Evolutionary conservation across 2,113 vertebrate species (phyloP).

Genomic region (Empidonax alnorum): DNA sequence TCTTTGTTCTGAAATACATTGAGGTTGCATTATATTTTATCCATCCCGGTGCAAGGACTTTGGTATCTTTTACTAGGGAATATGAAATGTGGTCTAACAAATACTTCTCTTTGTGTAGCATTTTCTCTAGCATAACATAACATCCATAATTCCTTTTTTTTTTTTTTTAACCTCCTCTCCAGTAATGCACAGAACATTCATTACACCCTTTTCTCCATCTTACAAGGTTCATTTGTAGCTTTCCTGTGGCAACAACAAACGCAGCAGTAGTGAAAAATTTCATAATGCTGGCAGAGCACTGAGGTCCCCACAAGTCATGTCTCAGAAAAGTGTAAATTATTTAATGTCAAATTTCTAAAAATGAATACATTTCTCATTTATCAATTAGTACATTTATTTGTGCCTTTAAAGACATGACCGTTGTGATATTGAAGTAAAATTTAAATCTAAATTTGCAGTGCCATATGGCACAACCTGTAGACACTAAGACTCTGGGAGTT

Average conservation of each 20-base stretch:
- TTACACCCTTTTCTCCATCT: not conserved
- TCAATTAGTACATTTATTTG: not conserved
- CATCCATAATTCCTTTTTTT: not conserved
- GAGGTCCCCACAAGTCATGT: not conserved
- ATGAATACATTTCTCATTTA: not conserved
- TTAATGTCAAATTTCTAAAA: not conserved
- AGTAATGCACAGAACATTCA: not conserved
- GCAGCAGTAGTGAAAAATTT: not conserved
- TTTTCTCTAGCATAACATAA: not conserved
- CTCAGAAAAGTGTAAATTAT: not conserved
- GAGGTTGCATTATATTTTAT: not conserved
- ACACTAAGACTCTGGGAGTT: not conserved
- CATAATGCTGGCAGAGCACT: not conserved
- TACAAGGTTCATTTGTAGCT: not conserved
- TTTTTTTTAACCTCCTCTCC: too few species aligned
- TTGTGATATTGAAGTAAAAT: not conserved
- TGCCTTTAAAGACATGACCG: not conserved
- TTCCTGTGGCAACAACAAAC: not conserved
- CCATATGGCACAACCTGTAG: constrained; percentile 46
- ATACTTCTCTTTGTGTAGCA: not conserved
- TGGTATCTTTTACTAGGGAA: not conserved
- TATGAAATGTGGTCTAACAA: not conserved
- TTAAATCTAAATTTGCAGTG: not conserved
- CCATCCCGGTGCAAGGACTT: not conserved
- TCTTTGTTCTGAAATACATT: not conserved